A percentile compares a stretch with the other conserved stretches of the same genome.
These are phyloP conservation scores for Acanthurus leucopareius DNA, from an alignment of 2,797 vertebrate species.

Conservation along the genomic window DNA sequence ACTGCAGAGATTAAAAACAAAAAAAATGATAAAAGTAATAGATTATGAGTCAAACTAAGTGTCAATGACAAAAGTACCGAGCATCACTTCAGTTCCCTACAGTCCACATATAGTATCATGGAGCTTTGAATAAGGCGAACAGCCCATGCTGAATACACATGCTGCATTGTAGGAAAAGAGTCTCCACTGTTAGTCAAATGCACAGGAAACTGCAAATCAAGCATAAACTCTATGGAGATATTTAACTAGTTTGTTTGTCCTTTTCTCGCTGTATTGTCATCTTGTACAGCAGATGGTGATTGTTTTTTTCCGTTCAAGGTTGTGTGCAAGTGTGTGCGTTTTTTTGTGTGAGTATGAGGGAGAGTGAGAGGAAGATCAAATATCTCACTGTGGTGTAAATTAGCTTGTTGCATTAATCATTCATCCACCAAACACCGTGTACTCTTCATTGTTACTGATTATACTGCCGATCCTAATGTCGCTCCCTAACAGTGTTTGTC, in stretches of 20 bases:
- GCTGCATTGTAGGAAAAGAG: slow-evolving; percentile 32
- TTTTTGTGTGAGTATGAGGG: neutral
- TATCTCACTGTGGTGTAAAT: slow-evolving; percentile 50
- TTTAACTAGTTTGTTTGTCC: slow-evolving; percentile 21
- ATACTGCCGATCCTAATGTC: slow-evolving; percentile 19
- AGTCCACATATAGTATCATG: no score
- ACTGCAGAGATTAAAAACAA: neutral
- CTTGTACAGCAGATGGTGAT: slow-evolving; percentile 27
- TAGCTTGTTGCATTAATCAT: slow-evolving; percentile 32
- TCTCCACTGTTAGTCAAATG: slow-evolving; percentile 22
- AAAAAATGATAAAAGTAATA: neutral
- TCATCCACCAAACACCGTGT: slow-evolving; percentile 18
- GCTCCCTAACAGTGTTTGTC: slow-evolving; percentile 17
- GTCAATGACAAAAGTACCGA: neutral
- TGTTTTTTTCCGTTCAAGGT: slow-evolving; percentile 36
- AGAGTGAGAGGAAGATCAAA: slow-evolving; percentile 19
- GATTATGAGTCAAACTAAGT: neutral
- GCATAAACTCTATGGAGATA: slow-evolving; percentile 14
- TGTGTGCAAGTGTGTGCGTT: slow-evolving; percentile 4
- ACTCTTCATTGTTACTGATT: slow-evolving; percentile 26
- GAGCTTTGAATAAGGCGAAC: neutral
- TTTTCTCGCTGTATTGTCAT: slow-evolving; percentile 35
- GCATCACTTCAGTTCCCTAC: neutral
- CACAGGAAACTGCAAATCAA: slow-evolving; percentile 20
- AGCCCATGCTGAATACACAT: neutral